Evolutionary conservation across 1,140 invertebrate species (phyloP), one percentile per base, ranked within the genome.

Genomic region (Campodea augens): DNA sequence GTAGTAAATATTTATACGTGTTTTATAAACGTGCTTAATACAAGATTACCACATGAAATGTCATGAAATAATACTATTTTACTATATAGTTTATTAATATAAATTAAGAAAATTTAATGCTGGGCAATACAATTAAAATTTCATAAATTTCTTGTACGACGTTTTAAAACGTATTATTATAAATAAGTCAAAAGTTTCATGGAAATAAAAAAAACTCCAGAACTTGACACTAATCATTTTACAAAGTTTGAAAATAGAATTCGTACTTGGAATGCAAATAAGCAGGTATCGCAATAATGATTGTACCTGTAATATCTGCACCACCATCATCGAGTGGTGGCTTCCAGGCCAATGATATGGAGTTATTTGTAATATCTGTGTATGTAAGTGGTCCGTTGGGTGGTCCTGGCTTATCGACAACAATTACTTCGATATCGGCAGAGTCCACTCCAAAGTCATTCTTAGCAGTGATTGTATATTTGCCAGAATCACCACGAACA

Each of bases 261-360:
- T 12, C 13, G 23, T 15, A 43, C 22, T 4, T 2, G 0, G 4
- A 24, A n/a, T 1, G n/a, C n/a, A n/a, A n/a, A n/a, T n/a, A n/a
- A n/a, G n/a, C n/a, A n/a, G n/a, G n/a, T 32, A 32, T 32, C n/a
- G 3, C 32, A 18, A 4, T 22, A 43, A 27, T 43, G n/a, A 23
- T n/a, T 19, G 61, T 69, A 65, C 88, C 91, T 48, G 82, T 90
- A 41, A 98, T 82, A 50, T 93, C 89, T 52, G 86, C 84, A 49
- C 93, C 93, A 54, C 93, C 93, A 64, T 96, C 80, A 61, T 98
- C 93, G 47, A 68, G 64, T 13, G 95, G 92, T 57, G 82, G 78
- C 54, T 84, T 80, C 95, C 95, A 98, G n/a, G 77, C 71, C 13
- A 98, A 62, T 4, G 86, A 88, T 25, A 92, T 76, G 13, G 78